Conservation (phyloP, 1,140 invertebrate species). For the Microplitis mediator region DNA sequence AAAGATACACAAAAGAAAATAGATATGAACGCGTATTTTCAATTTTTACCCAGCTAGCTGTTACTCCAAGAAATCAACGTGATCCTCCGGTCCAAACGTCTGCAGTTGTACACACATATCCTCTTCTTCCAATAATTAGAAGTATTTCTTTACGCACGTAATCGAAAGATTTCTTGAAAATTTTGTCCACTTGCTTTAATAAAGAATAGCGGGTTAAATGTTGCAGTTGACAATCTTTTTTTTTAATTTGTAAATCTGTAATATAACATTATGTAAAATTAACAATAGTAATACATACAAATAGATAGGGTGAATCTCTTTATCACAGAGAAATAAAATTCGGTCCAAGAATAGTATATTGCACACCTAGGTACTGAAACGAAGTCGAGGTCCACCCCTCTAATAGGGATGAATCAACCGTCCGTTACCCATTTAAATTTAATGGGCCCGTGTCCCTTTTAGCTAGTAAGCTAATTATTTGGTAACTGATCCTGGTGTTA, state of each 20-base stretch:
- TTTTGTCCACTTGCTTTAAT: not conserved
- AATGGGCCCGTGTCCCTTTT: too few species aligned
- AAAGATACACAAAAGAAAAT: too few species aligned
- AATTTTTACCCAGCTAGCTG: too few species aligned
- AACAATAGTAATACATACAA: not conserved
- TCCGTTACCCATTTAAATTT: too few species aligned
- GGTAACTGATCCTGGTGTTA: too few species aligned
- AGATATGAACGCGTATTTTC: too few species aligned
- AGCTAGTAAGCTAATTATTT: too few species aligned
- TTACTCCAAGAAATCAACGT: conserved; percentile 22
- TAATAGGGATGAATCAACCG: too few species aligned
- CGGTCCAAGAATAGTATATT: not conserved
- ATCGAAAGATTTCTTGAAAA: not conserved
- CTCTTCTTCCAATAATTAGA: not conserved
- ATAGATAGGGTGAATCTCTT: too few species aligned
- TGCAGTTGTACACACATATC: conserved; percentile 34
- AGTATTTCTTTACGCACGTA: not conserved
- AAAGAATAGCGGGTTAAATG: not conserved
- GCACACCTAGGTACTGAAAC: too few species aligned
- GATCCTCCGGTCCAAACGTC: conserved; percentile 33
- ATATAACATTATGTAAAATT: not conserved
- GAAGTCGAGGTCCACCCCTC: too few species aligned
- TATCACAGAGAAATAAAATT: too few species aligned
- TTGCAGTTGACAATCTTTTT: not conserved
- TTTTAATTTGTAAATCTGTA: not conserved